These are phyloP conservation scores for Lagorchestes hirsutus DNA, from an alignment of 2,797 vertebrate species.

Conservation along the genomic window DNA sequence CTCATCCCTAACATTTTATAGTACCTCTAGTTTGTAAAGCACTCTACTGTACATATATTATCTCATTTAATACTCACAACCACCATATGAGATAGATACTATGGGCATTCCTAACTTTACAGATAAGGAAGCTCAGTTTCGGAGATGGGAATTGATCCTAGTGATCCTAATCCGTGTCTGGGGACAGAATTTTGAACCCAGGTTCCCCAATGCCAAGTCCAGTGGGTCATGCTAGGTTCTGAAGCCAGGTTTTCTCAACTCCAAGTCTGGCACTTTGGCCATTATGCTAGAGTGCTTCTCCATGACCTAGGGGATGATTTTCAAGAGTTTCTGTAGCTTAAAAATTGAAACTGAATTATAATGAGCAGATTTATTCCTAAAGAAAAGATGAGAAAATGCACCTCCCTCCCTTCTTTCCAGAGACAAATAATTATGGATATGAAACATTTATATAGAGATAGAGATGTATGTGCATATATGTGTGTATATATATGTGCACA, in stretches of 20 bases:
- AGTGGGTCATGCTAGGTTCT: background rate
- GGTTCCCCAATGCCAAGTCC: too few species aligned
- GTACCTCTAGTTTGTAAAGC: background rate
- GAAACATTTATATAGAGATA: background rate
- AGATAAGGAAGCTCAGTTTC: conserved; percentile 1
- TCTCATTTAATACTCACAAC: conserved; percentile 18
- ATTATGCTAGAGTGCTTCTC: background rate
- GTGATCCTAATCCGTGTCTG: too few species aligned
- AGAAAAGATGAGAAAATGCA: background rate
- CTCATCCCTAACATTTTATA: background rate
- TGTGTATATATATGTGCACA: too few species aligned
- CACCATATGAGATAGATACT: background rate
- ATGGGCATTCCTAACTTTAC: background rate
- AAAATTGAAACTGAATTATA: background rate
- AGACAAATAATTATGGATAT: background rate
- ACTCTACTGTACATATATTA: conserved; percentile 11
- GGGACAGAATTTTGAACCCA: too few species aligned
- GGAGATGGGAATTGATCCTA: background rate
- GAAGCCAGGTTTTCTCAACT: background rate
- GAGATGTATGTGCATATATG: background rate
- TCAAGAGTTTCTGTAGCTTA: background rate
- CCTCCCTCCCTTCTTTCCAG: background rate
- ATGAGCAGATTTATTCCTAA: background rate
- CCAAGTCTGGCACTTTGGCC: background rate
- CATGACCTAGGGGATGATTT: background rate